Evolutionary conservation across 2,888 invertebrate species (phyloP).

Genomic region (Metellina segmentata): DNA sequence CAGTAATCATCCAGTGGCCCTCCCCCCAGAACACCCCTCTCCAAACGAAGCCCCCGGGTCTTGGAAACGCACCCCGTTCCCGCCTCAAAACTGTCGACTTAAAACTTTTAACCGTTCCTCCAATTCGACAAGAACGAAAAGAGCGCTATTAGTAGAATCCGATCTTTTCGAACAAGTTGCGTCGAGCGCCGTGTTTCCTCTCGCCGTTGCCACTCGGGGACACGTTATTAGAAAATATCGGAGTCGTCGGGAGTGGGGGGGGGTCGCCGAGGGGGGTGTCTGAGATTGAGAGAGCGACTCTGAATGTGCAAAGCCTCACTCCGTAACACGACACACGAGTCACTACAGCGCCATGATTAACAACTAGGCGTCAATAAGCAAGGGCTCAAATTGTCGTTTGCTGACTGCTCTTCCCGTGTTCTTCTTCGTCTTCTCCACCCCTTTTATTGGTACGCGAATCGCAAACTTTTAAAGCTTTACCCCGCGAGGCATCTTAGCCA

Average conservation of each 20-base stretch:
- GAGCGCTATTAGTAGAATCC: constrained; percentile 63
- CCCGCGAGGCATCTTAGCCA: constrained; percentile 40
- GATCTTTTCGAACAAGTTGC: constrained; percentile 58
- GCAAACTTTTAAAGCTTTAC: constrained; percentile 68
- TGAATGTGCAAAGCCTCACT: constrained; percentile 21
- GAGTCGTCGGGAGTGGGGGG: constrained; percentile 13
- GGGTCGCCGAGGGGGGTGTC: not conserved
- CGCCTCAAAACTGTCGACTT: constrained; percentile 70
- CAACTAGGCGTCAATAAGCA: constrained; percentile 71
- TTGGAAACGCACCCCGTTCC: not conserved
- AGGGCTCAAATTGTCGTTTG: constrained; percentile 67
- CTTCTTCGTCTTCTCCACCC: constrained; percentile 29
- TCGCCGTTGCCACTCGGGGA: constrained; percentile 53
- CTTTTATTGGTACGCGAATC: constrained; percentile 56
- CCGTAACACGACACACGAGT: constrained; percentile 63
- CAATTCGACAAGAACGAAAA: constrained; percentile 12
- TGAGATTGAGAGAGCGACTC: constrained; percentile 55
- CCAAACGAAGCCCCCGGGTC: constrained; percentile 14
- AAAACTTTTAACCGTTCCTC: constrained; percentile 67
- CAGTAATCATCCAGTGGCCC: constrained; percentile 57
- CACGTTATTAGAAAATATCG: constrained; percentile 70
- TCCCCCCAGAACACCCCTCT: not conserved
- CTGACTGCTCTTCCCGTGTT: constrained; percentile 28
- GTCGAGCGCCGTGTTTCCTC: constrained; percentile 29
- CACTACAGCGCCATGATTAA: constrained; percentile 57